These are phyloP conservation scores for Cinclus mexicanus DNA, from an alignment of 2,113 vertebrate species.

Conservation along the genomic window DNA sequence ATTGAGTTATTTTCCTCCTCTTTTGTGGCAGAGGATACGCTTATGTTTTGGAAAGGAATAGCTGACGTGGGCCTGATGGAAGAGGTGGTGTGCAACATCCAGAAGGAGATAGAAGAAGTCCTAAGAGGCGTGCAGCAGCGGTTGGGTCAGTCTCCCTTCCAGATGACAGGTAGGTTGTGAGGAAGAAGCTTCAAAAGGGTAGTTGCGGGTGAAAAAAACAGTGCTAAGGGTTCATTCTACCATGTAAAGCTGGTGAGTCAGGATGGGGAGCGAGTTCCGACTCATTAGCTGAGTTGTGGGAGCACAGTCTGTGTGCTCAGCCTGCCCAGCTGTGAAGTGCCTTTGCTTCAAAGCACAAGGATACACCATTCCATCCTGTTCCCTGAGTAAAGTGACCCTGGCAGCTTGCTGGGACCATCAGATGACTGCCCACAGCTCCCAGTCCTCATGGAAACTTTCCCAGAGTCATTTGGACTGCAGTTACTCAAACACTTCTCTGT, in stretches of 20 bases:
- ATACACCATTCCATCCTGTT: not conserved
- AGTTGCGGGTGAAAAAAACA: not conserved
- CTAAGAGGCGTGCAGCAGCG: constrained; percentile 85
- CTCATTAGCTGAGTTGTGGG: not conserved
- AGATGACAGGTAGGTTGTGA: constrained; percentile 81
- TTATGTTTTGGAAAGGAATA: constrained; percentile 92
- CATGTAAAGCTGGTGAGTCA: not conserved
- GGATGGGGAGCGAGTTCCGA: fast-evolving
- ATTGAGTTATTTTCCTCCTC: not conserved
- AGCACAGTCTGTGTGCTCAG: not conserved
- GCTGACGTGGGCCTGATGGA: constrained; percentile 91
- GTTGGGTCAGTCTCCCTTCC: constrained; percentile 81
- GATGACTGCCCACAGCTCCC: not conserved
- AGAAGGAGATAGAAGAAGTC: constrained; percentile 87
- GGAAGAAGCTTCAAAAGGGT: not conserved
- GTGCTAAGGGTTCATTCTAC: not conserved
- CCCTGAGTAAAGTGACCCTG: not conserved
- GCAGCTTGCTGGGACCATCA: not conserved
- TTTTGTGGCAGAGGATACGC: constrained; percentile 79
- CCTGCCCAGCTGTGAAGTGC: not conserved
- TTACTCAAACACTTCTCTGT: not conserved
- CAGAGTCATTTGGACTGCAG: not conserved
- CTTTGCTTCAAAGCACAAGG: not conserved
- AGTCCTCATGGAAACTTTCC: not conserved
- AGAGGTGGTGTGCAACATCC: constrained; percentile 89